Evolutionary conservation across 2,888 invertebrate species (phyloP).

Genomic region (Eupithecia pulchellata): DNA sequence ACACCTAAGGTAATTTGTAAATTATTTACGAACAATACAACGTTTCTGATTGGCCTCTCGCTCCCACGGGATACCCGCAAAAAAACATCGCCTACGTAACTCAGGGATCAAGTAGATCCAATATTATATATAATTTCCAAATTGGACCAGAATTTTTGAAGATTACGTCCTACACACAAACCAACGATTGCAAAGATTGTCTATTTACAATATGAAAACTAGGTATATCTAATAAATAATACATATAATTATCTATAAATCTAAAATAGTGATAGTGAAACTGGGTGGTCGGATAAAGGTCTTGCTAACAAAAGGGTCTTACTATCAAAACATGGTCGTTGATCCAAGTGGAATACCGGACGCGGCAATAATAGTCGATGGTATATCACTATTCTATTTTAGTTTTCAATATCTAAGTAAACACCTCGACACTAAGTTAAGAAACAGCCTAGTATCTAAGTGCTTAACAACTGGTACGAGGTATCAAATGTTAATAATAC

Average conservation of each 20-base stretch:
- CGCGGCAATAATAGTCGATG: conserved; percentile 3
- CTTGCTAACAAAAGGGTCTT: background rate
- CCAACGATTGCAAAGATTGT: too few relatives aligned
- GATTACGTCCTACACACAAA: too few relatives aligned
- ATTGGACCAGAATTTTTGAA: too few relatives aligned
- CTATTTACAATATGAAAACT: background rate
- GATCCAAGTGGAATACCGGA: conserved; percentile 17
- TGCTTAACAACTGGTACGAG: background rate
- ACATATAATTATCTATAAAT: too few relatives aligned
- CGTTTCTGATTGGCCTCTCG: too few relatives aligned
- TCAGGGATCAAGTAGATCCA: too few relatives aligned
- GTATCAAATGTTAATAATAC: background rate
- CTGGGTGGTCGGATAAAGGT: background rate
- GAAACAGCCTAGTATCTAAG: background rate
- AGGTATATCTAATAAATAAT: too few relatives aligned
- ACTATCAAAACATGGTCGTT: background rate
- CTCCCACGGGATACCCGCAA: too few relatives aligned
- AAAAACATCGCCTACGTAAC: too few relatives aligned
- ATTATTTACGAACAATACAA: too few relatives aligned
- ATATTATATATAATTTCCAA: too few relatives aligned
- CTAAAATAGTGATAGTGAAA: background rate
- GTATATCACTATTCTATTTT: conserved; percentile 30
- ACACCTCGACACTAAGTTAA: conserved; percentile 15
- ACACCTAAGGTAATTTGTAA: too few relatives aligned
- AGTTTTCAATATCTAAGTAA: conserved; percentile 31